Evolutionary conservation across 1,140 invertebrate species (phyloP), one percentile per base, ranked within the genome.

Genomic region (Capitella teleta): DNA sequence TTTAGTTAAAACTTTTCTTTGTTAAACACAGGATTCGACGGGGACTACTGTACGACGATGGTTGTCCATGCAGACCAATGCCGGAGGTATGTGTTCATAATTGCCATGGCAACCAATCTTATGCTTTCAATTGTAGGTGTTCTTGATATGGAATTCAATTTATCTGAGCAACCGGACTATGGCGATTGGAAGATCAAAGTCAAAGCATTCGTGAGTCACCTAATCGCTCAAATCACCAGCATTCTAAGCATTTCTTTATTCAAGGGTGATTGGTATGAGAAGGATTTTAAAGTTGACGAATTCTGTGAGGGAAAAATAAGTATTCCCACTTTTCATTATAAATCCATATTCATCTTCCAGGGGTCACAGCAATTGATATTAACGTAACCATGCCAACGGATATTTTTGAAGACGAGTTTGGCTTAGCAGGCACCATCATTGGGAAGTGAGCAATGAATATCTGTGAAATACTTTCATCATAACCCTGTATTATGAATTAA

Each of bases 301-400:
- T 95, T 91, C 71, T 94, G 94, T 74, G 87, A 92, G n/a, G n/a
- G n/a, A n/a, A n/a, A n/a, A n/a, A n/a, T n/a, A n/a, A n/a, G n/a
- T n/a, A n/a, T n/a, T n/a, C n/a, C n/a, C n/a, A n/a, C n/a, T n/a
- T n/a, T n/a, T n/a, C n/a, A n/a, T n/a, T n/a, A n/a, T n/a, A n/a
- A n/a, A n/a, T n/a, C n/a, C n/a, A n/a, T n/a, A n/a, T n/a, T n/a
- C 6, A 28, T 28, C 23, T 28, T 61, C 55, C 51, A 76, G 73
- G 70, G 66, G 68, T 69, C 43, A 72, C 73, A 10, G 53, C 67
- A n/a, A 75, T 74, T 61, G 73, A 83, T 76, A 90, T 96, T 0
- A 96, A 96, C 70, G 88, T 97, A 0, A 94, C 88, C 0, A 90
- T 93, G 81, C 86, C 89, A 0, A 84, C 87, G 0, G 93, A 92